Conservation (phyloP, 2,797 vertebrate species). For the Enteromius afrohamiltoni region DNA sequence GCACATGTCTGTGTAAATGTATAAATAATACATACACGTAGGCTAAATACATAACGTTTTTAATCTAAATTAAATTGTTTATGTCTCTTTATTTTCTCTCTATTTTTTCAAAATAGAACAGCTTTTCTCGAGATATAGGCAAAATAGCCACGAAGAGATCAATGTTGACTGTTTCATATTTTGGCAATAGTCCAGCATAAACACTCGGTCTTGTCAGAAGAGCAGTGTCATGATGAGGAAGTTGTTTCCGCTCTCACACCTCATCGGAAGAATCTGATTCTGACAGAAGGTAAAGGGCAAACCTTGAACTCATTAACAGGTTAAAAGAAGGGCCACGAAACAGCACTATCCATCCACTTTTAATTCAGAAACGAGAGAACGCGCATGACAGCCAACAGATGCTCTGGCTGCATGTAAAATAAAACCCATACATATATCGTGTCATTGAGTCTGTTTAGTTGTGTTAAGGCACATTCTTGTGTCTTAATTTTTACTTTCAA, state of each 20-base stretch:
- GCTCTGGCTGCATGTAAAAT: background rate
- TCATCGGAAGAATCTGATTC: slow-evolving; percentile 64
- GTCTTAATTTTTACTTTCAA: background rate
- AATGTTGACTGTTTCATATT: background rate
- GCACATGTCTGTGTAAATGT: background rate
- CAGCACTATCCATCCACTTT: slow-evolving; percentile 33
- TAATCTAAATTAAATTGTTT: background rate
- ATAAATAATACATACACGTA: background rate
- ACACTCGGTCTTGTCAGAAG: slow-evolving; percentile 40
- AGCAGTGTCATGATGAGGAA: slow-evolving; percentile 53
- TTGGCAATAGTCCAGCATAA: background rate
- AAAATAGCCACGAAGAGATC: background rate
- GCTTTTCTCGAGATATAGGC: background rate
- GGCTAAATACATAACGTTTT: background rate
- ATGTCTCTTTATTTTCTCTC: background rate
- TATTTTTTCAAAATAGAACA: background rate
- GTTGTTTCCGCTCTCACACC: slow-evolving; percentile 66
- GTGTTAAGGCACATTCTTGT: background rate
- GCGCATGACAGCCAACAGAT: background rate
- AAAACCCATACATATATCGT: background rate
- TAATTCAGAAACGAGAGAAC: slow-evolving; percentile 14
- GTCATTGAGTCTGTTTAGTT: background rate
- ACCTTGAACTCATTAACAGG: slow-evolving; percentile 66
- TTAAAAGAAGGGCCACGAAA: slow-evolving; percentile 55
- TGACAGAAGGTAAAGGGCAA: slow-evolving; percentile 63